Conservation (phyloP, 2,888 invertebrate species). For the Heliconius ethilla region DNA sequence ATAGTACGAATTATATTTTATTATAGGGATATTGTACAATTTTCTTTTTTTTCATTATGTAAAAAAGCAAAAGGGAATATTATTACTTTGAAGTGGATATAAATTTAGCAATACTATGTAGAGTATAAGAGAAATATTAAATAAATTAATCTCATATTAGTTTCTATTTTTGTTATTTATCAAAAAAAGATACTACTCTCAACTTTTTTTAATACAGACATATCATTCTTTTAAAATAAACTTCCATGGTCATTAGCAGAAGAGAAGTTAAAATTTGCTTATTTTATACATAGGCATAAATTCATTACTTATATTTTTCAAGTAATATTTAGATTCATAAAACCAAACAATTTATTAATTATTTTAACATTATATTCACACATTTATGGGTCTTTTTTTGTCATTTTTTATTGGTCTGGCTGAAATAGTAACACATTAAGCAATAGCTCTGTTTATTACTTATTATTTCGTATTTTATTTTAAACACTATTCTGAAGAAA, state of each 20-base stretch:
- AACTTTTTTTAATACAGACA: no score
- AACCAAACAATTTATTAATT: no score
- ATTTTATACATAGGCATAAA: background rate
- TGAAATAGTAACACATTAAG: no score
- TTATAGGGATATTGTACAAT: constrained; percentile 13
- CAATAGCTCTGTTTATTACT: no score
- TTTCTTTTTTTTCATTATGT: constrained; percentile 2
- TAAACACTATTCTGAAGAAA: background rate
- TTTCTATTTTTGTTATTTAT: background rate
- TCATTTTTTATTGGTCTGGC: no score
- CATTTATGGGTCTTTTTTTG: no score
- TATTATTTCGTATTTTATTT: background rate
- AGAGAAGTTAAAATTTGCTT: background rate
- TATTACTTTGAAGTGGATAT: background rate
- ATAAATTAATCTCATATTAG: no score
- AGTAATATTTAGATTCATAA: no score
- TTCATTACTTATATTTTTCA: no score
- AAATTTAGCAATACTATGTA: background rate
- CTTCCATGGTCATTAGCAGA: background rate
- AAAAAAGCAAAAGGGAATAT: background rate
- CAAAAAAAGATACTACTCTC: no score
- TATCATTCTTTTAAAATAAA: background rate
- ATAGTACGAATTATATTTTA: constrained; percentile 39
- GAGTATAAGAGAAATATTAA: background rate
- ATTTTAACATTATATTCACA: no score